phyloP scores from a whole-genome alignment of 2,888 invertebrate species.

The Koerneria pararmatus region DNA sequence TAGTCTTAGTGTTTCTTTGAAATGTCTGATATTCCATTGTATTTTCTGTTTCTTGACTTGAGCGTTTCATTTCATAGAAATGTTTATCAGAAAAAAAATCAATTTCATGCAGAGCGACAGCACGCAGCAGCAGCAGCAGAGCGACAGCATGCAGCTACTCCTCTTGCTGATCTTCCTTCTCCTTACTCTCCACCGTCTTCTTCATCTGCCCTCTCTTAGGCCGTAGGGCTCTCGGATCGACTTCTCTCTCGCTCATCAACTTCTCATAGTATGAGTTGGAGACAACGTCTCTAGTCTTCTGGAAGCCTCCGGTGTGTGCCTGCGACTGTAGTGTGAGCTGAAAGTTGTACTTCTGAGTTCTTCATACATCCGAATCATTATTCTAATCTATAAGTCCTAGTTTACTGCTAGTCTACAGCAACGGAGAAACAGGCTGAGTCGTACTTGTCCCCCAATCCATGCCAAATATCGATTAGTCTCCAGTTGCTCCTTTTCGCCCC shows the following conservation, averaged over 20 bases:
- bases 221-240: slow-evolving; percentile 20
- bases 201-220: slow-evolving; percentile 2
- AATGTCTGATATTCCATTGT: background rate
- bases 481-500: slow-evolving; percentile 40
- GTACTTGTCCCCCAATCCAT: slow-evolving; percentile 53
- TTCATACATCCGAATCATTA: background rate
- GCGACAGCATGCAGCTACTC: background rate
- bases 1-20: too few relatives aligned
- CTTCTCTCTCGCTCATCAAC: slow-evolving; percentile 25
- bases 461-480: slow-evolving; percentile 49
- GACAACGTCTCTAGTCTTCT: slow-evolving; percentile 46
- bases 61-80: background rate
- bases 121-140: background rate
- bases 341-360: slow-evolving; percentile 6
- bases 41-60: slow-evolving; percentile 1
- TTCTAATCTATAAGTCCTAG: background rate
- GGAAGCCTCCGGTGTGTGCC: slow-evolving; percentile 49
- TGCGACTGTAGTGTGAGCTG: slow-evolving; percentile 48
- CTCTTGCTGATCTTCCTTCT: background rate
- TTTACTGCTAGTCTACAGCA: background rate
- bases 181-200: slow-evolving; percentile 7
- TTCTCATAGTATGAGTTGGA: slow-evolving; percentile 44
- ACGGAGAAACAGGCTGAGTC: too few relatives aligned
- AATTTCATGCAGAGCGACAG: slow-evolving; percentile 13
- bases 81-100: background rate